Evolutionary conservation across 2,797 vertebrate species (phyloP), one percentile per base, ranked within the genome.

Genomic region (Neopelma chrysocephalum): DNA sequence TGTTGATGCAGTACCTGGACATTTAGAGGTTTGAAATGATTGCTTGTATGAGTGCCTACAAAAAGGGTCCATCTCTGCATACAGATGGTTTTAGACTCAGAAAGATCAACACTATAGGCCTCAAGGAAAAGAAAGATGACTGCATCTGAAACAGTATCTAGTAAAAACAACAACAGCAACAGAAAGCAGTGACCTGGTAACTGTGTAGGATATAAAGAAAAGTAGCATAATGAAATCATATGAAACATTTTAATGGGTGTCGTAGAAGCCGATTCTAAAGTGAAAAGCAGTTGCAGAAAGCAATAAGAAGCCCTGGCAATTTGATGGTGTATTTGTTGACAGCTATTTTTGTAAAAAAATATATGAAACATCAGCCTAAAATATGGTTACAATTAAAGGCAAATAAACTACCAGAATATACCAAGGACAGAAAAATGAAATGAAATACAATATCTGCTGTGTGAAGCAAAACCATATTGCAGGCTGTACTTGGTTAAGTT

Each of bases 361-460:
- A 17, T 15, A 34, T 22, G 32, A 82, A 93, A 36, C 6, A 68
- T 34, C 15, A 57, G 6, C 27, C 19, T 60, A 64, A 85, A 70
- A 11, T 72, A 22, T 56, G 38, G 34, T 53, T 91, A 43, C 12
- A 43, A 20, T 68, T 87, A 95, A 79, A 93, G 71, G n/a, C 25
- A 93, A 96, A 90, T 29, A 90, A 93, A 27, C 14, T 69, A 60
- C 14, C 34, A 32, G 58, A 70, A 66, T 76, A 72, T 29, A 56
- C 40, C n/a, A 69, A 65, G 18, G 17, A 47, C 14, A 87, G 25
- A 82, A 83, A 94, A 87, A 84, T 18, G 6, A 40, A 89, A 62
- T 53, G 3, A 70, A 82, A 84, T 13, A 32, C 6, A 11, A 15
- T 70, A 88, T 79, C 58, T 94, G 17, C 36, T 84, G 26, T 38